Evolutionary conservation across 2,797 vertebrate genomes (phyloP).

Genomic region (Eulemur mongoz): DNA sequence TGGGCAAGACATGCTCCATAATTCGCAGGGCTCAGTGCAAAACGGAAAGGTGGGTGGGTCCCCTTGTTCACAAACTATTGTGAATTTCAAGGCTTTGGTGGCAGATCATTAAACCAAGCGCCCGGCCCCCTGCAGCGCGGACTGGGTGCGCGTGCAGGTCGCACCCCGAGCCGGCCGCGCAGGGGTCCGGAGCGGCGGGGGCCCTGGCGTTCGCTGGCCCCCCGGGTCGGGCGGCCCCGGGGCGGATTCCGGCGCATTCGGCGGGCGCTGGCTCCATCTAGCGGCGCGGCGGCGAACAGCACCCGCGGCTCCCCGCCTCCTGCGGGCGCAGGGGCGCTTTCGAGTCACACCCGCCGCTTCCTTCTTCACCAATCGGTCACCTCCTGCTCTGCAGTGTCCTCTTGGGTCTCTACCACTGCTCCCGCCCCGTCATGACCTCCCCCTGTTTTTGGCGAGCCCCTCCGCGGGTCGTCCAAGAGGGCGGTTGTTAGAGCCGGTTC

Average conservation of each 20-base stretch:
- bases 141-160: fast-evolving
- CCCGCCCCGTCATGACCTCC: neutral
- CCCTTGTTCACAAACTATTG: neutral
- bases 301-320: neutral
- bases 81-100: neutral
- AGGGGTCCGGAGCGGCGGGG: fast-evolving
- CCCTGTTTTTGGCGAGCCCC: neutral
- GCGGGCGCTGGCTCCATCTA: conserved; percentile 63
- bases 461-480: neutral
- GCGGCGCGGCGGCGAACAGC: neutral
- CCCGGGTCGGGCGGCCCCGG: fast-evolving
- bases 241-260: neutral
- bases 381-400: neutral
- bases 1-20: neutral
- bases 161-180: fast-evolving
- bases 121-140: fast-evolving
- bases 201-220: fast-evolving
- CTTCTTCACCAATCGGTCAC: fast-evolving
- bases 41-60: neutral
- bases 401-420: neutral
- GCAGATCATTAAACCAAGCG: neutral
- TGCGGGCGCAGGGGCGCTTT: fast-evolving
- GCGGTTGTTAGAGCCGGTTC: neutral
- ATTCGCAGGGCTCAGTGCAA: neutral
- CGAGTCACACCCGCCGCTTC: fast-evolving